A percentile compares a stretch with the other conserved stretches of the same genome.
These are phyloP conservation scores for Drosophila suboccidentalis DNA, from an alignment of 2,888 invertebrate genomes.

Conservation along the genomic window DNA sequence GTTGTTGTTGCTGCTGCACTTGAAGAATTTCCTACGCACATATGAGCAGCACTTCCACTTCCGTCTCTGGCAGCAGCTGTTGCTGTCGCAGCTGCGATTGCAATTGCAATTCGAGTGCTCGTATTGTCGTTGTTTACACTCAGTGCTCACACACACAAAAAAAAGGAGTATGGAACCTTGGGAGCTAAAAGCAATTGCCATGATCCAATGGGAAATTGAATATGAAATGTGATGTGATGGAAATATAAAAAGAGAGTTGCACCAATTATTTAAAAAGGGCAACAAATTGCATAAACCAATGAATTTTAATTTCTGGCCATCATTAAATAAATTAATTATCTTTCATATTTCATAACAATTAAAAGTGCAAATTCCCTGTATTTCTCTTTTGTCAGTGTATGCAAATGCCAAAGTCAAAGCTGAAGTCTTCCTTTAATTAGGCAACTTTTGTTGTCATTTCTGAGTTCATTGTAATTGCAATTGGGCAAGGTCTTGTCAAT, in stretches of 20 bases:
- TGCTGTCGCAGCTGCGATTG: conserved; percentile 7
- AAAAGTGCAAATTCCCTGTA: background rate
- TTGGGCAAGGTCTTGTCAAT: conserved; percentile 39
- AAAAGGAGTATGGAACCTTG: conserved; percentile 17
- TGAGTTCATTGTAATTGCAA: conserved; percentile 22
- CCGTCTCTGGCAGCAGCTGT: conserved; percentile 52
- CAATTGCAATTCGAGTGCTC: conserved; percentile 19
- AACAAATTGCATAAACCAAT: conserved; percentile 4
- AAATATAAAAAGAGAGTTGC: background rate
- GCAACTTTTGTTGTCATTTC: conserved; percentile 25
- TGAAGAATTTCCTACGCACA: conserved; percentile 59
- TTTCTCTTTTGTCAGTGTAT: background rate
- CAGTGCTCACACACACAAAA: background rate
- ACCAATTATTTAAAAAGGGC: background rate
- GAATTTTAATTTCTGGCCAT: background rate
- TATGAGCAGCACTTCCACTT: conserved; percentile 62
- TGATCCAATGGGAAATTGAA: conserved; percentile 53
- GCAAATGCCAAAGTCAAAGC: background rate
- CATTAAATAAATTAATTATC: conserved; percentile 2
- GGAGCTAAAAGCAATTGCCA: conserved; percentile 16
- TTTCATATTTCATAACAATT: conserved; percentile 4
- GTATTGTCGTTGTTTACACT: conserved; percentile 9
- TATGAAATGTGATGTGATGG: conserved; percentile 36
- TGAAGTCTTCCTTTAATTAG: conserved; percentile 36
- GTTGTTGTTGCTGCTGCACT: conserved; percentile 56